Evolutionary conservation across 2,113 vertebrate species (phyloP).

Genomic region (Butorides virescens): DNA sequence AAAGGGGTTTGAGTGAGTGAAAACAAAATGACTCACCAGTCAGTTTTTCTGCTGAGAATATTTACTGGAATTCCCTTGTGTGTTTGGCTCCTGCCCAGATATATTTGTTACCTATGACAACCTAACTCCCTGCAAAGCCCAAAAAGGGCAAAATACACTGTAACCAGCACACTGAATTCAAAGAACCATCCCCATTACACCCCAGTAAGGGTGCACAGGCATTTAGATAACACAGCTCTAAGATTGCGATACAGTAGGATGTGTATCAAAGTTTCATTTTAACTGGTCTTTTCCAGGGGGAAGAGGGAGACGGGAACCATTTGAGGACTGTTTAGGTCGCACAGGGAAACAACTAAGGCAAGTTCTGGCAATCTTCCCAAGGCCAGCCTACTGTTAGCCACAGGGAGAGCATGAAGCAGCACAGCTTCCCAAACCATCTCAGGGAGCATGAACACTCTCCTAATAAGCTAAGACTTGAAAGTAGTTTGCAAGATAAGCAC

Average conservation of each 20-base stretch:
- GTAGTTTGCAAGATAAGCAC: background rate
- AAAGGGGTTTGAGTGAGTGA: conserved; percentile 25
- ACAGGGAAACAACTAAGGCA: background rate
- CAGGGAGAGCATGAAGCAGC: background rate
- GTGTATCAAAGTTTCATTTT: background rate
- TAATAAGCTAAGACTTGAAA: background rate
- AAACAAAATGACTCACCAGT: conserved; percentile 66
- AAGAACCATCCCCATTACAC: background rate
- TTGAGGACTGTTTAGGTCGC: background rate
- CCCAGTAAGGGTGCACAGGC: background rate
- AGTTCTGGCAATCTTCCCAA: background rate
- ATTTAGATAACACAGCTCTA: background rate
- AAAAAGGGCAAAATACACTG: background rate
- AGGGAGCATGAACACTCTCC: background rate
- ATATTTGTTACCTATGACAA: conserved; percentile 61
- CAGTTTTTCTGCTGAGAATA: conserved; percentile 41
- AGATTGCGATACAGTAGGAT: background rate
- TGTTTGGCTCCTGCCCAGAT: conserved; percentile 54
- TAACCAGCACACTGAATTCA: background rate
- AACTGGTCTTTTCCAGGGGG: background rate
- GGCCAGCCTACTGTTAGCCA: background rate
- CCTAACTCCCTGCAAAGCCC: conserved; percentile 38
- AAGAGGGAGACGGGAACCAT: background rate
- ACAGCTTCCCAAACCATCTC: background rate
- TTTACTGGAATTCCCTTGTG: conserved; percentile 4